Percentiles rank a stretch among this genome's conserved stretches.
Conservation (phyloP, 2,888 invertebrate species). For the Plebejus anna region DNA sequence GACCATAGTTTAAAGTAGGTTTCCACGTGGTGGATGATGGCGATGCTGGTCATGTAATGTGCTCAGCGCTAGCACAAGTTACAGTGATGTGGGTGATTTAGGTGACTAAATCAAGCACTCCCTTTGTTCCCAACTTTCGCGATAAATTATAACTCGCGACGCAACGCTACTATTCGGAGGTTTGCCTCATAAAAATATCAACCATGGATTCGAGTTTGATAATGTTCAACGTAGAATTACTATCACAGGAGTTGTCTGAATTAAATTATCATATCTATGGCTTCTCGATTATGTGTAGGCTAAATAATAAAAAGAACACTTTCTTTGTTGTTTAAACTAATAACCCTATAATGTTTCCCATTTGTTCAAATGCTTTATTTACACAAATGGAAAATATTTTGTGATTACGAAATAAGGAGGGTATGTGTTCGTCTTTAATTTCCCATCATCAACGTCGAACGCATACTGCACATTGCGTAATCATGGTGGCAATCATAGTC, state of each 20-base stretch:
- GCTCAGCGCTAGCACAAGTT: neutral
- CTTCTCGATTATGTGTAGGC: neutral
- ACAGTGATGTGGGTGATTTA: constrained; percentile 13
- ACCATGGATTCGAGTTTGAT: neutral
- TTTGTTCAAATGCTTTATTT: no score
- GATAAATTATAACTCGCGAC: constrained; percentile 16
- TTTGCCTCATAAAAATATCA: constrained; percentile 6
- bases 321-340: no score
- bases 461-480: no score
- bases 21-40: no score
- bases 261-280: neutral
- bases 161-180: constrained; percentile 2
- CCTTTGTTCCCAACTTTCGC: constrained; percentile 1
- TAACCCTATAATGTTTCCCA: no score
- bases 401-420: no score
- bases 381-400: no score
- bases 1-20: no score
- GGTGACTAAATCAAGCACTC: constrained; percentile 3
- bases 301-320: no score
- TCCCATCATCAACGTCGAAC: no score
- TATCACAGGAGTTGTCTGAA: neutral
- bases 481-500: no score
- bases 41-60: neutral
- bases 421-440: no score
- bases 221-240: neutral